These are phyloP conservation scores for Liolophura sinensis DNA, from an alignment of 1,140 invertebrate genomes.

Conservation along the genomic window DNA sequence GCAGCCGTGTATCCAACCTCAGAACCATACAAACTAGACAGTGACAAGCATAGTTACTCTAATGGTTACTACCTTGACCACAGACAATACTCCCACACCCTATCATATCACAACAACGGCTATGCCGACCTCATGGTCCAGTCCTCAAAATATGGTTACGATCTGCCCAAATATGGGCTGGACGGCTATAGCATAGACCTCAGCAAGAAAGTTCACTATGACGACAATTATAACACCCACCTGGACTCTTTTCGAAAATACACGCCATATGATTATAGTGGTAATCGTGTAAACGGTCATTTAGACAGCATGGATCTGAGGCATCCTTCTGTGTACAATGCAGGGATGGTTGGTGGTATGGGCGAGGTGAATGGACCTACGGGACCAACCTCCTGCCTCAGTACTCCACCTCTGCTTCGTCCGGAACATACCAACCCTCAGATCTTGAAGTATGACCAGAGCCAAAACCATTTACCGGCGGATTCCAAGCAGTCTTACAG, in stretches of 20 bases:
- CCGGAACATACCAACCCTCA: too few relatives aligned
- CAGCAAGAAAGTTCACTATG: conserved; percentile 48
- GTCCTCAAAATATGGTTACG: conserved; percentile 49
- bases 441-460: too few relatives aligned
- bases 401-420: too few relatives aligned
- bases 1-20: conserved; percentile 35
- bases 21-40: conserved; percentile 46
- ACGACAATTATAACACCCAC: conserved; percentile 33
- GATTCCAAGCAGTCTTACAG: too few relatives aligned
- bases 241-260: not conserved
- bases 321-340: conserved; percentile 40
- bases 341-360: too few relatives aligned
- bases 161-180: conserved; percentile 46
- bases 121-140: conserved; percentile 48
- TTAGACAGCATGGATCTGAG: conserved; percentile 45
- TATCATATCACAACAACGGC: conserved; percentile 43
- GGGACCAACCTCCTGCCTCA: too few relatives aligned
- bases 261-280: conserved; percentile 6
- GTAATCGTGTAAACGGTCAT: conserved; percentile 29
- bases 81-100: conserved; percentile 50
- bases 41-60: conserved; percentile 51
- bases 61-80: conserved; percentile 52
- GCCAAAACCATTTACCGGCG: too few relatives aligned
- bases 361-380: too few relatives aligned
- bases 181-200: conserved; percentile 53